Conservation (phyloP, 1,140 invertebrate genomes). For the Leucophenga varia region DNA sequence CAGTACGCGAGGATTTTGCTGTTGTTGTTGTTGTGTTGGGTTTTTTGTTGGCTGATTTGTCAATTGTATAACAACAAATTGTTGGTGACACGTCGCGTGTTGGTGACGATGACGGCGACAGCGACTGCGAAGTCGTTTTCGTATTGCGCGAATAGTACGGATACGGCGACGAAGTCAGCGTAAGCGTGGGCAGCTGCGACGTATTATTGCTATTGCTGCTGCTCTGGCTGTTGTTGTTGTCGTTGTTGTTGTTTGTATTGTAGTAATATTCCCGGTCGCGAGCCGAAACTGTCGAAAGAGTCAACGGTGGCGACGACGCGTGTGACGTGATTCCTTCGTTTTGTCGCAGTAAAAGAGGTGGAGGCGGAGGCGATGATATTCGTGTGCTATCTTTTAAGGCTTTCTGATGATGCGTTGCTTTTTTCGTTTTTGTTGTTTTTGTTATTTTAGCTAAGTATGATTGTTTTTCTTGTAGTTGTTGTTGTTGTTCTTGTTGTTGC, state of each 20-base stretch:
- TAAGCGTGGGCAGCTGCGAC: no score
- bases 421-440: slow-evolving; percentile 14
- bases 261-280: no score
- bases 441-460: slow-evolving; percentile 18
- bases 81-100: slow-evolving; percentile 39
- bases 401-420: background rate
- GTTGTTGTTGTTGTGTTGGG: slow-evolving; percentile 7
- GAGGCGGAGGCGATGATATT: no score
- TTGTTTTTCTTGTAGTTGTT: slow-evolving; percentile 31
- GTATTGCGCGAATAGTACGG: no score
- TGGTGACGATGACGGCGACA: slow-evolving; percentile 25
- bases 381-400: slow-evolving; percentile 12
- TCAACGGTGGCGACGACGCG: slow-evolving; percentile 16
- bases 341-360: no score
- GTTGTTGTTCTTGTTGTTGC: slow-evolving; percentile 32
- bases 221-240: slow-evolving; percentile 3
- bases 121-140: slow-evolving; percentile 6
- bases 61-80: slow-evolving; percentile 52
- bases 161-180: slow-evolving; percentile 18
- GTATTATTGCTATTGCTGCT: no score
- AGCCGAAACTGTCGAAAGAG: no score
- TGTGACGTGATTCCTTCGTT: slow-evolving; percentile 15
- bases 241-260: background rate
- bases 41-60: slow-evolving; percentile 24
- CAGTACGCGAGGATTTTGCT: no score